phyloP scores from a whole-genome alignment of 2,113 vertebrate species.

The Acrocephalus kingi region DNA sequence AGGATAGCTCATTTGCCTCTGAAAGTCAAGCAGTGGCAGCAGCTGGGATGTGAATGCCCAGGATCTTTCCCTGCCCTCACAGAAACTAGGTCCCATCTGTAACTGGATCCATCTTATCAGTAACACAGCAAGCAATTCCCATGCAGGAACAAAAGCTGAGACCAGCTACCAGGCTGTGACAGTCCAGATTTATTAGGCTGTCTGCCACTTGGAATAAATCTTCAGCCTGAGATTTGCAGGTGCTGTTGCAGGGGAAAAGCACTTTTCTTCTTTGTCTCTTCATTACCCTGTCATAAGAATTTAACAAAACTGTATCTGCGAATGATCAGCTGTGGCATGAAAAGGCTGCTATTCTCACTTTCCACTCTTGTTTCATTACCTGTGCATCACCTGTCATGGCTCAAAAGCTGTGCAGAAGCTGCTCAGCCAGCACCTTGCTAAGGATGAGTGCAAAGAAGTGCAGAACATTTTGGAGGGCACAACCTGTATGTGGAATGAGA shows the following conservation, averaged over 20 bases:
- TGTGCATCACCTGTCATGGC: background rate
- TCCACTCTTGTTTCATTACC: background rate
- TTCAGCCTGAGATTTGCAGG: conserved; percentile 30
- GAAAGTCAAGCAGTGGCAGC: background rate
- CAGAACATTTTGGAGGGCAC: background rate
- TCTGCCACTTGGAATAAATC: conserved; percentile 13
- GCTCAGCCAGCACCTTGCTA: background rate
- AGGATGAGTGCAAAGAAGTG: background rate
- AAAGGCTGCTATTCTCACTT: background rate
- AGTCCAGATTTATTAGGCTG: conserved; percentile 36
- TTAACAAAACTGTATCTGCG: background rate
- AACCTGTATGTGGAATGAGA: background rate
- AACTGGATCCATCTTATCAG: conserved; percentile 36
- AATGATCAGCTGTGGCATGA: background rate
- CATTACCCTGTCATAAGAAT: background rate
- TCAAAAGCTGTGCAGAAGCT: background rate
- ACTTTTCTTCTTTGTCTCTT: background rate
- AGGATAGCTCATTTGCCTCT: background rate
- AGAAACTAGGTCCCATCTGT: conserved; percentile 12
- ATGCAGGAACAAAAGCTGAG: conserved; percentile 7
- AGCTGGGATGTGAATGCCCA: background rate
- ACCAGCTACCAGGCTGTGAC: background rate
- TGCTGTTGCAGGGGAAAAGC: background rate
- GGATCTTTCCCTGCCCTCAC: background rate
- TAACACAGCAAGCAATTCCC: background rate